Base-by-base conservation (phyloP, 30 jellyfish, hydroid and myxozoan genomes). In the Turritopsis rubra region DNA sequence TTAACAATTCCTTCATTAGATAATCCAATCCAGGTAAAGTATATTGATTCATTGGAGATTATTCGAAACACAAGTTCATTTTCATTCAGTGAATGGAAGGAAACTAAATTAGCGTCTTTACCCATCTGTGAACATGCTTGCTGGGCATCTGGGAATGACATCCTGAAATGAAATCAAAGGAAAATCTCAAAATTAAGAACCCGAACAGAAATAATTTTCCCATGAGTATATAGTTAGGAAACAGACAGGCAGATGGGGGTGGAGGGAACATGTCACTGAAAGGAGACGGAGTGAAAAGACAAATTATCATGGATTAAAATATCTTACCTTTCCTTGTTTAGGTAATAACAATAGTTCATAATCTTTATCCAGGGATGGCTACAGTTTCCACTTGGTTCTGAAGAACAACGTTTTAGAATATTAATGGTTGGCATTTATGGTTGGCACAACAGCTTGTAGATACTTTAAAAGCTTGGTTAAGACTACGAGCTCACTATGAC, bases 1-100 rank as follows among this genome's bases (percentile, higher is more conserved):
- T 76, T 78, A 85, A 89, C 77, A 4, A 89, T 78, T 3, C 96
- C 99, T 75, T 86, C 87, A 84, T 94, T 96, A 53, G 95, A 85
- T 75, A 94, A 65, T 1, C 99, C 99, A 72, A 94, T 54, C 99
- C 99, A 94, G 22, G 91, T 88, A 7, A 87, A 86, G 20, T 79
- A 83, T 28, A 86, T 22, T 3, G 80, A 25, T 29, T 88, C 26
- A 52, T 86, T 86, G 27, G 75, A 77, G 72, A 86, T 72, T 66
- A 84, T 78, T 71, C 80, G 79, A 73, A 88, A 93, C 21, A 93
- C 87, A 53, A 85, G 84, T 31, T 86, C 96, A 88, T 94, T 94
- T 73, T 89, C 96, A 7, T 89, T 88, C 25, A 54, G 60, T 18
- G 88, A 65, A 28, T 66, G 74, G 21, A 94, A 83, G 19, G 97